phyloP scores from a whole-genome alignment of 2,888 invertebrate species.

The Cryptus viduatorius region DNA sequence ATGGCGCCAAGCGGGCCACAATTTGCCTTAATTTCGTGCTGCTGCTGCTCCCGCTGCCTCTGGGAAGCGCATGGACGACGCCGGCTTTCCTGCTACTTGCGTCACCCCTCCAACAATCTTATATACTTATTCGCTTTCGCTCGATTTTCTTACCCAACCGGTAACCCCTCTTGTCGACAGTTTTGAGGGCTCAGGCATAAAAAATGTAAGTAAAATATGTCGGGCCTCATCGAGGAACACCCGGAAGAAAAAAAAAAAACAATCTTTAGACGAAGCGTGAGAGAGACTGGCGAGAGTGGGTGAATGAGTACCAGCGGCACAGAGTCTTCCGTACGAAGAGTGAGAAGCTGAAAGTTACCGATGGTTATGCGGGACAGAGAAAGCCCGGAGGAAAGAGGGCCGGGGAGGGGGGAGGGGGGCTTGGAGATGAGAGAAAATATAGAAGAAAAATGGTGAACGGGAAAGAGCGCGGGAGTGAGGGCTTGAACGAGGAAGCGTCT shows the following conservation, averaged over 20 bases:
- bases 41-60: slow-evolving; percentile 8
- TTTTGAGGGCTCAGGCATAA: neutral
- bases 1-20: slow-evolving; percentile 77
- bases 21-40: slow-evolving; percentile 82
- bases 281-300: neutral
- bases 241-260: neutral
- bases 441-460: slow-evolving; percentile 32
- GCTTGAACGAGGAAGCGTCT: slow-evolving; percentile 61
- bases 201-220: slow-evolving; percentile 7
- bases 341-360: slow-evolving; percentile 5
- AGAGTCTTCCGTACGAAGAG: slow-evolving; percentile 21
- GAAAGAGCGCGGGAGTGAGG: slow-evolving; percentile 35
- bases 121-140: slow-evolving; percentile 3
- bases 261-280: neutral
- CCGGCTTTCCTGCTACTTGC: slow-evolving; percentile 44
- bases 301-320: slow-evolving; percentile 13
- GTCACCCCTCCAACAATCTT: slow-evolving; percentile 9
- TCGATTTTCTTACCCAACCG: slow-evolving; percentile 11
- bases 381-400: too few species aligned
- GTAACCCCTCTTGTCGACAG: neutral
- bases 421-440: neutral
- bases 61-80: slow-evolving; percentile 50
- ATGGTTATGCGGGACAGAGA: neutral
- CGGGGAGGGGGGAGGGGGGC: slow-evolving; percentile 1
- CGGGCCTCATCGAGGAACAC: neutral